Base-by-base conservation (phyloP, 1,140 invertebrate species). In the Drosophila cardini region DNA sequence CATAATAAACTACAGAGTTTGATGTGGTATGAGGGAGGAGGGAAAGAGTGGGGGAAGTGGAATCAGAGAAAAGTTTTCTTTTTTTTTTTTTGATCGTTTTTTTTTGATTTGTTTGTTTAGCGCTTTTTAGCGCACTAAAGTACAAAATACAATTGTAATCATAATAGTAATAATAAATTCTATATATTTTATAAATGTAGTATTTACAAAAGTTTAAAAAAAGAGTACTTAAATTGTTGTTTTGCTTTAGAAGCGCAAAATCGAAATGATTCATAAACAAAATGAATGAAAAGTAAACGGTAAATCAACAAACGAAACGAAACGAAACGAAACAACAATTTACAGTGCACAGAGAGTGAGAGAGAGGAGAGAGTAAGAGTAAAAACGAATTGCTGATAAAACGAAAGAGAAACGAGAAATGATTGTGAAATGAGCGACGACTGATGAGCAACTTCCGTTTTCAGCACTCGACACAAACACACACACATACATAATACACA, bases 381-480 rank as follows among this genome's bases (percentile, higher is more conserved):
- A 26, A 26, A 62, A 74, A 64, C 72, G 57, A 75, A 26, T 26
- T 58, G 78, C 50, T 80, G 64, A 78, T 80, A 72, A 74, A 61
- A 36, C 34, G 10, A 4, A 76, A 70, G 45, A 36, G n/a, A 26
- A 26, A 26, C 21, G 21, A 26, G 21, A 26, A 26, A 40, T 38
- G 57, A 56, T 55, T 55, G 40, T 36, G 46, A 26, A 26, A 38
- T 46, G 26, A 16, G 48, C 38, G 65, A 64, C 38, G 65, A 64
- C 76, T 87, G 83, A 86, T 86, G 84, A 82, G 83, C 76, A 71
- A 77, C 72, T 83, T 86, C 83, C 83, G 83, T 60, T 86, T 61
- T 61, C 13, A 30, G 10, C 30, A 13, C 48, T 42, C 26, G 38
- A 55, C 78, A 78, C 78, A 72, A 63, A 55, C 67, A 80, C 57